Base-by-base conservation (phyloP, 2,888 invertebrate species). In the Dryocosmus kuriphilus region DNA sequence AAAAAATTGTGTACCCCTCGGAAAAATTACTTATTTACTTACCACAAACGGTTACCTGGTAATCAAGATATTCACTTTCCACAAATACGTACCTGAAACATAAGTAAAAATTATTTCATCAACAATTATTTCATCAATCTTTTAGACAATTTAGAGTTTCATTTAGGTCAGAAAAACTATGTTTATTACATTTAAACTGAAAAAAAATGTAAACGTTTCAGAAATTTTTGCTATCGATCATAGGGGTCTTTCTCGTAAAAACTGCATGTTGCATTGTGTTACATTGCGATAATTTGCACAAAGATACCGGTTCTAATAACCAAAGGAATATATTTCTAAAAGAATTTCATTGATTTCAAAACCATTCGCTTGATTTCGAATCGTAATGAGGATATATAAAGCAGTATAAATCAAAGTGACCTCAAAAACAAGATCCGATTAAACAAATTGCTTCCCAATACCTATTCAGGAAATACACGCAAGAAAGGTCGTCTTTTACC, bases 31-130 rank as follows among this genome's bases (percentile, higher is more conserved):
- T 41, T n/a, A 8, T 51, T 8, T n/a, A n/a, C 51, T n/a, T 51
- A 51, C 51, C n/a, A 9, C 9, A 7, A 51, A 8, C 51, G 51
- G 8, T 7, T n/a, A 51, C 8, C 8, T 8, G 1, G 8, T 19
- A 51, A 19, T n/a, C 7, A 6, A 51, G 51, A 51, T 5, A 6
- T 6, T 46, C 19, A 46, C 16, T 19, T 46, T 46, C 46, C 19
- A 46, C 16, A 46, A 46, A 46, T 27, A 60, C 60, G 27, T 60
- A 60, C 60, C 60, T 60, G 60, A 16, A 60, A 27, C 60, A 27
- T 27, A 60, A 60, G 27, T 14, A 4, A 27, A 46, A 46, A 46
- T 19, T 19, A 46, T 46, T 46, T 46, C 4, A 0, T 46, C 19
- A 46, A 46, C n/a, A 46, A 46, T 19, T 19, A 46, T 46, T 46